These are phyloP conservation scores for Amiota minor DNA, from an alignment of 2,888 invertebrate species.

Conservation along the genomic window DNA sequence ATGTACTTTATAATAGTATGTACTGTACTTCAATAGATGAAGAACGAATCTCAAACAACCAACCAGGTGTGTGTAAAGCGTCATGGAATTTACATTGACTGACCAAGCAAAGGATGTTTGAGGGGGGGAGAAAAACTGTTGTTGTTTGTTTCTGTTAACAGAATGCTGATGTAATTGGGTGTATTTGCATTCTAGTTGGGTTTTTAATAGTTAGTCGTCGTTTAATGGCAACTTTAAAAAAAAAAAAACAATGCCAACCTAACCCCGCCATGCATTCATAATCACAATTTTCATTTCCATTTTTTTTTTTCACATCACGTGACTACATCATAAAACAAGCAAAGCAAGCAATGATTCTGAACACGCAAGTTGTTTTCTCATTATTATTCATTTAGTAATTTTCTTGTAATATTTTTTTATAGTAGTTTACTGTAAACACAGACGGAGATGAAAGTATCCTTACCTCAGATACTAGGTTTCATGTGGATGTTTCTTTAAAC, in stretches of 20 bases:
- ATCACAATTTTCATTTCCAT: constrained; percentile 23
- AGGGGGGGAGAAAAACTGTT: too few species aligned
- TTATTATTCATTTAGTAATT: background rate
- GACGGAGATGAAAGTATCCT: background rate
- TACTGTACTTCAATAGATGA: too few species aligned
- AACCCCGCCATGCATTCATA: background rate
- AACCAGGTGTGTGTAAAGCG: too few species aligned
- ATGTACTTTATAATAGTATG: too few species aligned
- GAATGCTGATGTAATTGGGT: constrained; percentile 45
- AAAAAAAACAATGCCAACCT: constrained; percentile 7
- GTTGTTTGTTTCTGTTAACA: background rate
- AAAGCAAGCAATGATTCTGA: constrained; percentile 2
- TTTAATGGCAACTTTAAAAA: background rate
- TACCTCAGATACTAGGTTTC: background rate
- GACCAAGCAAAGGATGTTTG: too few species aligned
- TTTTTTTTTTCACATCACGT: constrained; percentile 39
- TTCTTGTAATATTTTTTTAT: constrained; percentile 7
- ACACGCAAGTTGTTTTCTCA: constrained; percentile 20
- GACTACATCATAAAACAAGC: constrained; percentile 33
- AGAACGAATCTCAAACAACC: too few species aligned
- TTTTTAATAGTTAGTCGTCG: constrained; percentile 11
- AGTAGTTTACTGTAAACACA: too few species aligned
- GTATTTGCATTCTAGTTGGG: constrained; percentile 30
- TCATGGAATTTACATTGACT: too few species aligned
- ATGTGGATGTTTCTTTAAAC: background rate